Percentiles rank a stretch among this genome's conserved stretches.
Conservation (phyloP, 1,140 invertebrate genomes). For the Phocides pigmalion region DNA sequence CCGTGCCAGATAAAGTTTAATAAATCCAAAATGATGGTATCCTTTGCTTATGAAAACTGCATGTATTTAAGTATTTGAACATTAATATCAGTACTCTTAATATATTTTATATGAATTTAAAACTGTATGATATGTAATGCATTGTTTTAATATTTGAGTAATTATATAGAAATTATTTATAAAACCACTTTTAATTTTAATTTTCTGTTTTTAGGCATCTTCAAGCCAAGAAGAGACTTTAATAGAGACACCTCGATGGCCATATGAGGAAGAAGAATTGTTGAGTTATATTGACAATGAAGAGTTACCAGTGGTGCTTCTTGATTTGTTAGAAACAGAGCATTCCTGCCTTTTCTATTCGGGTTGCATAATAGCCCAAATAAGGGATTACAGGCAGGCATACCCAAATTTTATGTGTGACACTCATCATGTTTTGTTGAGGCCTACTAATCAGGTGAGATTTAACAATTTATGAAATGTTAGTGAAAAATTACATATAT, state of each 20-base stretch:
- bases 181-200: not conserved
- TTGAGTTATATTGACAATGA: slow-evolving; percentile 93
- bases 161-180: too few relatives aligned
- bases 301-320: slow-evolving; percentile 92
- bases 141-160: too few relatives aligned
- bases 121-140: too few relatives aligned
- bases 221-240: slow-evolving; percentile 85
- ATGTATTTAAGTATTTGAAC: too few relatives aligned
- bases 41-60: too few relatives aligned
- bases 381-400: slow-evolving; percentile 93
- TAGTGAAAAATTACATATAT: too few relatives aligned
- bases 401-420: slow-evolving; percentile 89
- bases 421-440: slow-evolving; percentile 93
- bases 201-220: slow-evolving; percentile 52
- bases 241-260: slow-evolving; percentile 90
- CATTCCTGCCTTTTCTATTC: slow-evolving; percentile 94
- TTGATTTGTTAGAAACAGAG: slow-evolving; percentile 92
- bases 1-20: too few relatives aligned
- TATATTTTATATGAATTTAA: too few relatives aligned
- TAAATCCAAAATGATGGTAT: too few relatives aligned
- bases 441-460: slow-evolving; percentile 93
- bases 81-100: too few relatives aligned
- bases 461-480: slow-evolving; percentile 21
- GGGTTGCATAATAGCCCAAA: slow-evolving; percentile 95
- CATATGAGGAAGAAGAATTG: slow-evolving; percentile 90